Base-by-base conservation (phyloP, 2,888 invertebrate species). In the Acleris sparsana region DNA sequence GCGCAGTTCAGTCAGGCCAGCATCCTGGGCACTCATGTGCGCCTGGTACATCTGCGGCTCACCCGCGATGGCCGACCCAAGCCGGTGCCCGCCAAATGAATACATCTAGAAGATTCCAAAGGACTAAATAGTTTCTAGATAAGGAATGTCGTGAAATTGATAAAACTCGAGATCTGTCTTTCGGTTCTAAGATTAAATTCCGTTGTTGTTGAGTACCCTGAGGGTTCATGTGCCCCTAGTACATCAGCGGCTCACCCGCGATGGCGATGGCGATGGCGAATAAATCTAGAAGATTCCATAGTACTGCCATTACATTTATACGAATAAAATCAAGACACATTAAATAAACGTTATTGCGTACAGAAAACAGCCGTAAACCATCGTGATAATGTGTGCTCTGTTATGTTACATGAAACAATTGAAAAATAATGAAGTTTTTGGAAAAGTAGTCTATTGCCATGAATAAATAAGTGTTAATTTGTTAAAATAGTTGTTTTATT, bases 1-100 rank as follows among this genome's bases (percentile, higher is more conserved):
- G 88, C 90, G 0, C 70, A 78, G 59, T 92, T 92, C 82, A 80
- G 75, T 13, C 91, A 91, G 62, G 69, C 83, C 53, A 79, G 84
- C 58, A 75, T 84, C 0, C 75, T 88, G 2, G 77, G 78, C 1
- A 69, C 69, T 0, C 71, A 71, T 49, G 53, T 61, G 17, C 25
- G 33, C 3, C 62, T 67, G 0, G 48, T 62, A 53, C 62, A 67
- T 9, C 62, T 62, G 5, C 57, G 52, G 6, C 53, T 67, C 11
- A 67, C 62, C 2, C 43, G 62, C 6, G 67, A 67, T 3, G 67
- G 67, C 1, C 20, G 67, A 2, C 62, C 62, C 0, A 67, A 67
- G 22, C 13, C 52, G 4, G 13, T 33, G 5, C 13, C 46, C 3
- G 17, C n/a, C 17, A 58, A 58, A 58, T 63, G 58, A n/a, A 5